Percentiles rank a stretch among this genome's conserved stretches.
Conservation (phyloP, 64 coral and sea anemone genomes). For the Montipora efflorescens region DNA sequence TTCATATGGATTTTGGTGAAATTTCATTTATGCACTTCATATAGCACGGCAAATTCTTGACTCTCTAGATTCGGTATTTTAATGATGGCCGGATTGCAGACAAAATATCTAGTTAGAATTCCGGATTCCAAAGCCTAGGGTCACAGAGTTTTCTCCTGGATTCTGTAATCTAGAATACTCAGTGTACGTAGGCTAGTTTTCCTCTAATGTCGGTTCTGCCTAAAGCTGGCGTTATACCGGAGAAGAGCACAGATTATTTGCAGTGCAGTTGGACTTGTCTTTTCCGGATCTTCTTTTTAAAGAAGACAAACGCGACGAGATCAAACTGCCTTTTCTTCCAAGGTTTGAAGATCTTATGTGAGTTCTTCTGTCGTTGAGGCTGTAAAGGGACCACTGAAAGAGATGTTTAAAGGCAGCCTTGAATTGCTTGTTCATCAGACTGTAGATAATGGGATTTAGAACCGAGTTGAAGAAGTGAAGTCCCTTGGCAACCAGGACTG, state of each 20-base stretch:
- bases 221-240: neutral
- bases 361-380: neutral
- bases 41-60: too few species aligned
- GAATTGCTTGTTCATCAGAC: slow-evolving; percentile 74
- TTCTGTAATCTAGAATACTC: too few species aligned
- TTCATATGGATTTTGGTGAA: neutral
- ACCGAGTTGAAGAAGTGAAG: slow-evolving; percentile 74
- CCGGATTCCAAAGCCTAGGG: too few species aligned
- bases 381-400: neutral
- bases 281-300: neutral
- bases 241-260: neutral
- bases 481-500: slow-evolving; percentile 72
- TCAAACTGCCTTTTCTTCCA: neutral
- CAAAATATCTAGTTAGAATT: too few species aligned
- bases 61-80: too few species aligned
- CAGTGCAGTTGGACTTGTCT: neutral
- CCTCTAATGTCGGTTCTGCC: neutral
- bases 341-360: neutral
- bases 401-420: slow-evolving; percentile 70
- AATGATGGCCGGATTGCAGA: too few species aligned
- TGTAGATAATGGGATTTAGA: slow-evolving; percentile 76
- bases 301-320: neutral
- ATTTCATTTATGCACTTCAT: neutral
- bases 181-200: too few species aligned
- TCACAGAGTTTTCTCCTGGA: too few species aligned